phyloP scores from a whole-genome alignment of 1,140 invertebrate species.

The Papilio xuthus region DNA sequence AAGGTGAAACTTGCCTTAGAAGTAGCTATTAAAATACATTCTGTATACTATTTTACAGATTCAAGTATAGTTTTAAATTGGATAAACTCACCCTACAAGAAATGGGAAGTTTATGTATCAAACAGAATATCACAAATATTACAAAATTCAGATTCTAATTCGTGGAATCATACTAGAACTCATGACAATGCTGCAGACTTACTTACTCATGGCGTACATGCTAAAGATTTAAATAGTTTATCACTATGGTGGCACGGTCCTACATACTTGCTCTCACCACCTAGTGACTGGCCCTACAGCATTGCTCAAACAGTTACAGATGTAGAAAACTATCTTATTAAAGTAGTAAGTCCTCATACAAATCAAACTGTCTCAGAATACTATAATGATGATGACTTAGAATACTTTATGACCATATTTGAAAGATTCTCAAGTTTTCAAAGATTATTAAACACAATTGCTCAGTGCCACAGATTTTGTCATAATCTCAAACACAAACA shows the following conservation, averaged over 20 bases:
- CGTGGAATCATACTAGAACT: not conserved
- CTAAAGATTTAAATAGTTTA: not conserved
- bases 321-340: not conserved
- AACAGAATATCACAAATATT: not conserved
- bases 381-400: too few relatives aligned
- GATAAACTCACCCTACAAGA: not conserved
- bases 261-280: not conserved
- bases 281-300: not conserved
- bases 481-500: too few relatives aligned
- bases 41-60: not conserved
- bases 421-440: not conserved
- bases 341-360: not conserved
- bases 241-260: conserved; percentile 1
- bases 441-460: conserved; percentile 2
- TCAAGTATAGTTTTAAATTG: conserved; percentile 1
- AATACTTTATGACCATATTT: not conserved
- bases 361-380: not conserved
- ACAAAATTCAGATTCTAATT: not conserved
- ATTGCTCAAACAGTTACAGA: not conserved
- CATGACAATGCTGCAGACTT: not conserved
- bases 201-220: not conserved
- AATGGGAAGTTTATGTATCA: not conserved
- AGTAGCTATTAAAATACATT: not conserved
- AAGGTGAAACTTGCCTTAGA: not conserved
- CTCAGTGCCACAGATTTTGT: too few relatives aligned